Conservation (phyloP, 2,888 invertebrate species). For the Halictus ligatus region DNA sequence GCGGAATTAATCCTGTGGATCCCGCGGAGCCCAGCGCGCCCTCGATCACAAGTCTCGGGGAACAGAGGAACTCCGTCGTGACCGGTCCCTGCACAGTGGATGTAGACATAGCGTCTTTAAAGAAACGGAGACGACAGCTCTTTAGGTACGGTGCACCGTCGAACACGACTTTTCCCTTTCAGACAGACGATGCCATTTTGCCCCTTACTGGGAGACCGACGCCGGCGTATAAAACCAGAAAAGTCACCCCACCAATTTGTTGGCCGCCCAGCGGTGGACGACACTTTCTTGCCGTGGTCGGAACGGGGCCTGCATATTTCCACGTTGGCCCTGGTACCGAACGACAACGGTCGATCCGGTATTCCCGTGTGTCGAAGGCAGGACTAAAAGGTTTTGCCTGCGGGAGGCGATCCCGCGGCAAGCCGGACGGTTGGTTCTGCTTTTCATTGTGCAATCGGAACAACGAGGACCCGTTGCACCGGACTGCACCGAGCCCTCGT, state of each 20-base stretch:
- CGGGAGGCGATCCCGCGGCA: constrained; percentile 71
- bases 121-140: constrained; percentile 70
- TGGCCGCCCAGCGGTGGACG: constrained; percentile 60
- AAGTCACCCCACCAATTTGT: constrained; percentile 72
- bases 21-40: not conserved
- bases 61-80: constrained; percentile 2
- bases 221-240: constrained; percentile 53
- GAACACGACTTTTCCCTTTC: constrained; percentile 75
- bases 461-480: constrained; percentile 48
- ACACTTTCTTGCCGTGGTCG: constrained; percentile 50
- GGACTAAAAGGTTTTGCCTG: constrained; percentile 78
- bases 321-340: constrained; percentile 36
- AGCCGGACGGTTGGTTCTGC: constrained; percentile 61
- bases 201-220: constrained; percentile 63
- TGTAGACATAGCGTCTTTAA: constrained; percentile 63
- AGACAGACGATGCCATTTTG: constrained; percentile 49
- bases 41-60: constrained; percentile 19
- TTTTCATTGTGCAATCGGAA: constrained; percentile 72
- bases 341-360: constrained; percentile 51
- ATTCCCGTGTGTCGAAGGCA: constrained; percentile 64
- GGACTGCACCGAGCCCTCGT: constrained; percentile 47
- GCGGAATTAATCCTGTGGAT: not conserved
- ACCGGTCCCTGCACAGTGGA: constrained; percentile 23
- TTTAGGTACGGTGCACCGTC: constrained; percentile 63
- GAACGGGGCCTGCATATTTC: constrained; percentile 55